Percentiles rank a stretch among this genome's conserved stretches.
These are phyloP conservation scores for Phylloscopus trochilus DNA, from an alignment of 2,113 vertebrate species.

Conservation along the genomic window DNA sequence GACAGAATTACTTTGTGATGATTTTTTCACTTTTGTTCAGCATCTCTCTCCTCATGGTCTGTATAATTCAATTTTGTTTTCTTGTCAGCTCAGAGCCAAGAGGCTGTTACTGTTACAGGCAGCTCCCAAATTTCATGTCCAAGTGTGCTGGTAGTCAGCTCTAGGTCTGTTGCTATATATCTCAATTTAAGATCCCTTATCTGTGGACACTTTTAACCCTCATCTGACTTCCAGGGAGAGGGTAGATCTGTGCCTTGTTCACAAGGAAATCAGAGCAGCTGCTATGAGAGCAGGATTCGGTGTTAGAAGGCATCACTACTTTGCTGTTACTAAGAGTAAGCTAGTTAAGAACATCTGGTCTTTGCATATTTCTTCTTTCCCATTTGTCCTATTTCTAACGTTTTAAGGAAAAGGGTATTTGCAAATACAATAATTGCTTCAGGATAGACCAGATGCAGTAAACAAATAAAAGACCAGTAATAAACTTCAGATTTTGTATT, in stretches of 20 bases:
- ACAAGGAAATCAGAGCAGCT: background rate
- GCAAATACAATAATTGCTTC: background rate
- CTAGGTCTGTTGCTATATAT: background rate
- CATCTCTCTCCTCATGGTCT: background rate
- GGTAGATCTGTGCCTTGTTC: background rate
- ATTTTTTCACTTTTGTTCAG: background rate
- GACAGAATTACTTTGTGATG: background rate
- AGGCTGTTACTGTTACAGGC: background rate
- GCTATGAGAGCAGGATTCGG: background rate
- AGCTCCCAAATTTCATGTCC: background rate
- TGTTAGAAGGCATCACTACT: background rate
- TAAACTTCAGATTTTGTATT: background rate
- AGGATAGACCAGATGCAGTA: background rate
- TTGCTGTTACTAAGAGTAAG: background rate
- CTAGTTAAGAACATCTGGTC: background rate
- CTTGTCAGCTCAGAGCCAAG: background rate
- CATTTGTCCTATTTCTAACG: background rate
- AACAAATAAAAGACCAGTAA: background rate
- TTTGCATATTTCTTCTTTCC: background rate
- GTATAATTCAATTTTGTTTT: background rate
- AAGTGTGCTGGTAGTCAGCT: background rate
- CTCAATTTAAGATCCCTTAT: background rate
- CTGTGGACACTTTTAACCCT: background rate
- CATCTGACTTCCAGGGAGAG: background rate
- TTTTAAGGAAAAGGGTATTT: background rate